Conservation (phyloP, 2,113 vertebrate species). For the Poeciliopsis occidentalis region DNA sequence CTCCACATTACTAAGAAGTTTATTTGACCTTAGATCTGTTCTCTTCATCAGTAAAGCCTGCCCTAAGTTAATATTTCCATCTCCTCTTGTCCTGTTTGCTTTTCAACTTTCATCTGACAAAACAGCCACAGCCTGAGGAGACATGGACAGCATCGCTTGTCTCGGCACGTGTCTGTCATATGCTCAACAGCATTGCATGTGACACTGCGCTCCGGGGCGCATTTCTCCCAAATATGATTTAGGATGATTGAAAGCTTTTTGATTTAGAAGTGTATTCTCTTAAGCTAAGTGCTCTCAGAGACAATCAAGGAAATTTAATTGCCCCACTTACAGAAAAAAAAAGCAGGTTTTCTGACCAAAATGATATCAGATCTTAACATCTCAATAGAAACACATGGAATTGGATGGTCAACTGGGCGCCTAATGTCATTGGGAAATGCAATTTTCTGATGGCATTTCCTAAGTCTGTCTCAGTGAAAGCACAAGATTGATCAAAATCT, state of each 20-base stretch:
- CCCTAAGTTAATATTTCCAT: conserved; percentile 23
- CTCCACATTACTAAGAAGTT: no score
- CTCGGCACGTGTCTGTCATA: conserved; percentile 87
- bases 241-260: conserved; percentile 99
- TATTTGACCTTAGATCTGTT: background rate
- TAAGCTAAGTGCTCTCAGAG: conserved; percentile 98
- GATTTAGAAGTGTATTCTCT: conserved; percentile 99
- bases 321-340: conserved; percentile 89
- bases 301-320: conserved; percentile 99
- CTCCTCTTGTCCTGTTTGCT: conserved; percentile 37
- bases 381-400: conserved; percentile 97
- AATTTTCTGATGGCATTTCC: conserved; percentile 98
- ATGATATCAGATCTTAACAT: conserved; percentile 99
- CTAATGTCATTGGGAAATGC: conserved; percentile 97
- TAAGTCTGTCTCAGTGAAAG: conserved; percentile 91
- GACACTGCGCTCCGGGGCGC: conserved; percentile 86
- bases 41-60: conserved; percentile 18
- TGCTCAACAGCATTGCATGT: conserved; percentile 90
- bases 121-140: conserved; percentile 84
- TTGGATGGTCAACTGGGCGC: conserved; percentile 94
- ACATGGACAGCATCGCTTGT: conserved; percentile 86
- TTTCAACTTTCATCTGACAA: conserved; percentile 67
- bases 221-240: conserved; percentile 96
- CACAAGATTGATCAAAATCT: conserved; percentile 94
- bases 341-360: conserved; percentile 91